phyloP scores from a whole-genome alignment of 1,140 invertebrate species.

The Maniola jurtina region DNA sequence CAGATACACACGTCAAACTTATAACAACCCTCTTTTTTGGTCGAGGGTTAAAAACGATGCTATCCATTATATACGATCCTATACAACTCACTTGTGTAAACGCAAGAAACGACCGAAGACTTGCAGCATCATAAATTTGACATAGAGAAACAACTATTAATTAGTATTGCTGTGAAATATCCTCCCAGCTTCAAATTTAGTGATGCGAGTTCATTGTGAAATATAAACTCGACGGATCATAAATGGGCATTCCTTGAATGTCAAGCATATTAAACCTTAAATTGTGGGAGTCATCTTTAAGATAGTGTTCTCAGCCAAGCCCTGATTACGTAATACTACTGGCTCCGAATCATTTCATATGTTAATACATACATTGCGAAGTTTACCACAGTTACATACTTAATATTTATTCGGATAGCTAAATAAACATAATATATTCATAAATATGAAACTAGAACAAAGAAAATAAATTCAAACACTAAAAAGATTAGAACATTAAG shows the following conservation, averaged over 20 bases:
- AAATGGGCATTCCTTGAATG: constrained; percentile 41
- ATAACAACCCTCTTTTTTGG: no score
- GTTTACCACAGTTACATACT: constrained; percentile 8
- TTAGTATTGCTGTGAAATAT: constrained; percentile 13
- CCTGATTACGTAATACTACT: constrained; percentile 51
- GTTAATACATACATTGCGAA: constrained; percentile 18
- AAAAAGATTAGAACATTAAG: background rate
- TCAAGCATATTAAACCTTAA: constrained; percentile 46
- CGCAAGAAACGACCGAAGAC: constrained; percentile 10
- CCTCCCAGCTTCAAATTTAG: constrained; percentile 8
- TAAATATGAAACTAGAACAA: constrained; percentile 1
- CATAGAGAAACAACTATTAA: constrained; percentile 16
- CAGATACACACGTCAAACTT: no score
- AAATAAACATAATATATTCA: background rate
- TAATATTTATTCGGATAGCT: background rate
- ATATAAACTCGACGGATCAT: constrained; percentile 25
- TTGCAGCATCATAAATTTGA: constrained; percentile 19
- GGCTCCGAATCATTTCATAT: constrained; percentile 31
- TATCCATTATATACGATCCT: no score
- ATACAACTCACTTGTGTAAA: constrained; percentile 10
- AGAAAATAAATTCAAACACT: constrained; percentile 1
- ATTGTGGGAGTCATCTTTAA: constrained; percentile 46
- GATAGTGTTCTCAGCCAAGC: constrained; percentile 37
- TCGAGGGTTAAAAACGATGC: no score
- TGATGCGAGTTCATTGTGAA: constrained; percentile 17